Evolutionary conservation across 1,140 invertebrate species (phyloP), one percentile per base, ranked within the genome.

Genomic region (Phymorhynchus buccinoides): DNA sequence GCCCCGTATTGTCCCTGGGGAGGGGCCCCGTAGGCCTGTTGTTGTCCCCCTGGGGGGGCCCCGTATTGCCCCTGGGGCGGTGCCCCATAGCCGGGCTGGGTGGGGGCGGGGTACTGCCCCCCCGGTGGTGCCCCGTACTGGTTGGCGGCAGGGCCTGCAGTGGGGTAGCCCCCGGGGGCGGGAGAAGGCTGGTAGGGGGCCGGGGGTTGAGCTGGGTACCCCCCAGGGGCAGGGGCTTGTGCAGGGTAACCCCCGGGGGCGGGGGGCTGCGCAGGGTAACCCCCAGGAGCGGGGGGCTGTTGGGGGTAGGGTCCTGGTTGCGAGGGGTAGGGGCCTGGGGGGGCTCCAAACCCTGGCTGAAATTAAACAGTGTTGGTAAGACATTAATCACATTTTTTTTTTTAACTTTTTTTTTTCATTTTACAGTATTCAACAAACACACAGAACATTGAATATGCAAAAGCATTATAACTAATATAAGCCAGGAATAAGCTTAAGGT

Each of bases 181-280:
- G 84, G 62, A 48, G 86, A 62, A 82, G 86, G 68, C 4, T 84
- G 84, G 82, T 87, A 84, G 77, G 86, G 83, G 68, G 85, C 82
- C 27, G 85, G 37, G 30, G 84, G 79, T 73, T 85, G 84, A 7
- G 81, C 66, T n/a, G n/a, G n/a, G 35, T 85, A 85, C 1, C 84
- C 79, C 22, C 39, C 56, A 44, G 82, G 32, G 27, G 80, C 62
- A 1, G 41, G 27, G 0, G 71, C 42, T 39, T 84, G 83, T 9
- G 22, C 22, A 7, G 75, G 84, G 62, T 80, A 85, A 35, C 84
- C 75, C n/a, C 56, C 84, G 77, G 9, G 83, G 71, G 35, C 78
- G 83, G 30, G 83, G 30, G 71, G 44, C 42, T 42, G 35, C 14
- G 75, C 48, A 37, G 44, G 44, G 52, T 79, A 80, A n/a, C 77